phyloP scores from a whole-genome alignment of 2,888 invertebrate genomes.

The Chloromyia formosa region DNA sequence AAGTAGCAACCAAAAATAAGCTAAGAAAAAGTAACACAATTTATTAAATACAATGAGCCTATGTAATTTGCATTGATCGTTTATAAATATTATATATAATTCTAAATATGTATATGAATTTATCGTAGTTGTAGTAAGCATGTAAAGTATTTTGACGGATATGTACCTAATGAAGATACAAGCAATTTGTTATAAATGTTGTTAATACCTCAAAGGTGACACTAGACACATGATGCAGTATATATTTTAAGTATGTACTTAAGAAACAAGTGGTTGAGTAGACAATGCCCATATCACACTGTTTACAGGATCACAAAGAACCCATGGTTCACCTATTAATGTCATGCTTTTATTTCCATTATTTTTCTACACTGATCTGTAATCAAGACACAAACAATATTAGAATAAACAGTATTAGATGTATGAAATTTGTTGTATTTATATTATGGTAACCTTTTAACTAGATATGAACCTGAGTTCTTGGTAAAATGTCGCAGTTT shows the following conservation, averaged over 20 bases:
- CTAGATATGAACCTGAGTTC: too few species aligned
- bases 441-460: too few species aligned
- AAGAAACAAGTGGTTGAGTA: not conserved
- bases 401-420: constrained; percentile 19
- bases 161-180: not conserved
- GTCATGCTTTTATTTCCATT: not conserved
- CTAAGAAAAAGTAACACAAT: not conserved
- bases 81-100: too few species aligned
- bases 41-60: not conserved
- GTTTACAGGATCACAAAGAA: constrained; percentile 6
- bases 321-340: not conserved
- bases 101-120: not conserved
- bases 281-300: constrained; percentile 14
- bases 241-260: not conserved
- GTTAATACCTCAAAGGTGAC: constrained; percentile 24
- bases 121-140: too few species aligned
- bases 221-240: not conserved
- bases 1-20: not conserved
- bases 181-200: constrained; percentile 28
- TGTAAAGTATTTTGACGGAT: not conserved
- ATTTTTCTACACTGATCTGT: constrained; percentile 4
- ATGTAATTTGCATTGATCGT: not conserved
- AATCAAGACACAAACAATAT: not conserved
- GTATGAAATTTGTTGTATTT: not conserved
- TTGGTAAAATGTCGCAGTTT: too few species aligned